These are phyloP conservation scores for Diadumene lineata DNA, from an alignment of 92 coral and sea anemone species.

Conservation along the genomic window DNA sequence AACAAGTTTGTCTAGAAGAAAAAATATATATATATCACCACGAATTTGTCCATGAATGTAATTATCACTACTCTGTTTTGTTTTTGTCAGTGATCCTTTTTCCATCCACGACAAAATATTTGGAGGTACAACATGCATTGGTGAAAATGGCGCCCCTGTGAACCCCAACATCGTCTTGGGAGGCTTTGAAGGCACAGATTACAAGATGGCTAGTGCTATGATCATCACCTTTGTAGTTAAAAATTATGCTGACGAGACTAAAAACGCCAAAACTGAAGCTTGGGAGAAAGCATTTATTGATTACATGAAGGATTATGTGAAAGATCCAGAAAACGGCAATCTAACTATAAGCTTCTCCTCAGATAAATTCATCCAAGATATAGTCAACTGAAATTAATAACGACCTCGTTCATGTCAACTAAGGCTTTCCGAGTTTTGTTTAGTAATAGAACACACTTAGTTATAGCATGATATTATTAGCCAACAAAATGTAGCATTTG, in stretches of 20 bases:
- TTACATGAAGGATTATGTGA: constrained; percentile 63
- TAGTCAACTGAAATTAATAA: constrained; percentile 85
- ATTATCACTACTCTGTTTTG: no score
- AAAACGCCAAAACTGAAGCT: constrained; percentile 73
- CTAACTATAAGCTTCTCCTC: constrained; percentile 69
- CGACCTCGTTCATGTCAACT: no score
- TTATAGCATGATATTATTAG: no score
- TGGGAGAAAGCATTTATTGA: constrained; percentile 91
- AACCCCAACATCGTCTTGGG: constrained; percentile 83
- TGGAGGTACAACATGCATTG: constrained; percentile 64
- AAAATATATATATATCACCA: no score
- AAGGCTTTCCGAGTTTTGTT: no score
- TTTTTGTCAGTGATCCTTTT: constrained; percentile 72
- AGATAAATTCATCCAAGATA: constrained; percentile 89
- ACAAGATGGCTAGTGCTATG: constrained; percentile 69
- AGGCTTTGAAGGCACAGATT: constrained; percentile 76
- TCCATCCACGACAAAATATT: constrained; percentile 48
- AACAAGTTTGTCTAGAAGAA: no score
- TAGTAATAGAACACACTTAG: no score
- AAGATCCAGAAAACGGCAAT: constrained; percentile 33
- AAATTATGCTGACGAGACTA: constrained; percentile 77
- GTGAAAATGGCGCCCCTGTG: constrained; percentile 86
- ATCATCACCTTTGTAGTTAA: constrained; percentile 84
- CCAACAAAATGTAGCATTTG: no score
- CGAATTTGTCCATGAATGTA: no score